These are phyloP conservation scores for Pollenia labialis DNA, from an alignment of 2,888 invertebrate species.

Conservation along the genomic window DNA sequence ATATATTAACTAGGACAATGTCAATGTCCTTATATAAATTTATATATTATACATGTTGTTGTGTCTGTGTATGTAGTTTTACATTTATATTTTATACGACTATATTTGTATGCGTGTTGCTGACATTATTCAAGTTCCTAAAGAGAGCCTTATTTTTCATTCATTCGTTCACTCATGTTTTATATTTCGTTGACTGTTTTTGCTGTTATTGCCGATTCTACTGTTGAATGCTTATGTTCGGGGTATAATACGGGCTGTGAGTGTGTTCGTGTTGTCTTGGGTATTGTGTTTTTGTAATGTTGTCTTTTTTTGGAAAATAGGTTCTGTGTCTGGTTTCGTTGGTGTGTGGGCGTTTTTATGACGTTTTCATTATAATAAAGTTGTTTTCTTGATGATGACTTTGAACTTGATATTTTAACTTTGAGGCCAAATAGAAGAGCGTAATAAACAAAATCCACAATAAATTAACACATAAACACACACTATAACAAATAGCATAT, in stretches of 20 bases:
- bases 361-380: conserved; percentile 45
- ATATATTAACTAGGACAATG: conserved; percentile 72
- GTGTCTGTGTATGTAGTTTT: conserved; percentile 21
- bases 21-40: conserved; percentile 71
- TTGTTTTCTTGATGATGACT: conserved; percentile 71
- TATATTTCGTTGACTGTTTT: conserved; percentile 37
- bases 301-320: conserved; percentile 48
- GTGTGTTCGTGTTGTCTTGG: conserved; percentile 18
- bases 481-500: not conserved
- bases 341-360: conserved; percentile 71
- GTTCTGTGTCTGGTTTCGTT: conserved; percentile 63
- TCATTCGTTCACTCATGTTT: conserved; percentile 40
- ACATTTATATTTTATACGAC: not conserved
- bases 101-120: not conserved
- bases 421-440: conserved; percentile 51
- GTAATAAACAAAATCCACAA: conserved; percentile 9
- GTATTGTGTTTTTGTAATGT: conserved; percentile 20
- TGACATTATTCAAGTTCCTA: conserved; percentile 50
- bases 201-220: conserved; percentile 17
- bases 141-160: conserved; percentile 57
- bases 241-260: not conserved
- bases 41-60: not conserved
- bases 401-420: conserved; percentile 73
- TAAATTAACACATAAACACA: not conserved
- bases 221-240: conserved; percentile 9